Base-by-base conservation (phyloP, 2,113 vertebrate species). In the Zosterops borbonicus region DNA sequence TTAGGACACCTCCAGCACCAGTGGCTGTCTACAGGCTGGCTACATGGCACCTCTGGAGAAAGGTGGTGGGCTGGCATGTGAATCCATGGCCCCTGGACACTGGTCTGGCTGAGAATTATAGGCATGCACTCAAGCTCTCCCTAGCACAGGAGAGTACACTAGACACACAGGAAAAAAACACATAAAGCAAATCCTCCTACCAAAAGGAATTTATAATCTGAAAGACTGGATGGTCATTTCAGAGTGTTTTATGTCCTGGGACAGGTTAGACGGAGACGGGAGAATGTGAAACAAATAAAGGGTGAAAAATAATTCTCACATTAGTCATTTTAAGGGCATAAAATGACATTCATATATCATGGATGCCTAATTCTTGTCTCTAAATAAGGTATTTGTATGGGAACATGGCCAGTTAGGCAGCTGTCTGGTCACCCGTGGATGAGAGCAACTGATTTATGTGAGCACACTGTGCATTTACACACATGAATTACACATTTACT, bases 381-480 rank as follows among this genome's bases (percentile, higher is more conserved):
- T 89, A 80, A 77, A 90, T 47, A 68, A 88, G 29, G 50, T 60
- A 70, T 88, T 88, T 94, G 15, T 67, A 77, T 63, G 29, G 71
- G 47, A 94, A 44, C 27, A 37, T 1, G 5, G 63, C 23, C 76
- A 88, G 35, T 49, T 88, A 83, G n/a, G 35, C 75, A 93, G 60
- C 71, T 85, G 89, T 31, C 50, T 96, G 63, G 39, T 94, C 91
- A 95, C 11, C 64, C 13, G 0, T 74, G 68, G 67, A 83, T 83
- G 75, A 90, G 56, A 95, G 35, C 35, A 67, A 28, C 33, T 88
- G 79, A 95, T 94, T 94, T 92, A 93, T 77, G 75, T 65, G 82
- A 86, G 28, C 19, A 65, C 62, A 50, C 7, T 25, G 28, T 58
- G n/a, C 35, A 79, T 76, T 77, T 80, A 39, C 29, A 52, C 35